Evolutionary conservation across 2,888 invertebrate species (phyloP), one percentile per base, ranked within the genome.

Genomic region (Argynnis bischoffii): DNA sequence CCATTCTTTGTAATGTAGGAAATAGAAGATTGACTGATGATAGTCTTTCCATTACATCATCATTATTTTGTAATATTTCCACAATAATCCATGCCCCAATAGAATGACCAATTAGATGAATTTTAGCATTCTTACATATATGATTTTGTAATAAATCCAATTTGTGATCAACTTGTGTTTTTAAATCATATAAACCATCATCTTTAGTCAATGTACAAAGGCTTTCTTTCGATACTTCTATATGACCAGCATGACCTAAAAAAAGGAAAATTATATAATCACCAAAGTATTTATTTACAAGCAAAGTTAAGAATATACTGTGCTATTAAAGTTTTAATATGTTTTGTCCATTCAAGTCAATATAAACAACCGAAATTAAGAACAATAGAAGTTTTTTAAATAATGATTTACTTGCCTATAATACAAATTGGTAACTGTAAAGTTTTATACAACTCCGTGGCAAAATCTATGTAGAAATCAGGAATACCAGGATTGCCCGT

Each of bases 401-500:
- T 21, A 16, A 18, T 31, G 5, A 50, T 59, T 47, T 31, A 77
- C 86, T 86, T 80, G 94, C 94, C 96, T 69, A 98, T 88, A 48
- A 96, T 93, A 96, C 98, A 98, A 3, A 98, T 94, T 8, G 98
- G 96, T 68, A 95, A 90, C 63, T 91, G 89, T 47, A 96, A 88
- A 65, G 90, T 92, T 71, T 93, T 86, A 81, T 96, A 93, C 6
- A 98, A 77, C 46, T 93, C 90, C 55, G 94, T 89, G 73, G 96
- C 93, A 84, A 98, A 98, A 76, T 94, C 93, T 48, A 94, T 93
- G 79, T 98, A 98, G 85, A 96, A 98, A 69, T 95, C 95, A 0
- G 96, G 94, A 31, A 98, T 82, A 2, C 98, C 98, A 11, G 98
- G 98, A 93, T 98, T 98, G 46, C 98, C 98, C 35, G 97, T 95